A percentile compares a stretch with the other conserved stretches of the same genome.
Conservation (phyloP, 2,888 invertebrate genomes). For the Ochlodes sylvanus region DNA sequence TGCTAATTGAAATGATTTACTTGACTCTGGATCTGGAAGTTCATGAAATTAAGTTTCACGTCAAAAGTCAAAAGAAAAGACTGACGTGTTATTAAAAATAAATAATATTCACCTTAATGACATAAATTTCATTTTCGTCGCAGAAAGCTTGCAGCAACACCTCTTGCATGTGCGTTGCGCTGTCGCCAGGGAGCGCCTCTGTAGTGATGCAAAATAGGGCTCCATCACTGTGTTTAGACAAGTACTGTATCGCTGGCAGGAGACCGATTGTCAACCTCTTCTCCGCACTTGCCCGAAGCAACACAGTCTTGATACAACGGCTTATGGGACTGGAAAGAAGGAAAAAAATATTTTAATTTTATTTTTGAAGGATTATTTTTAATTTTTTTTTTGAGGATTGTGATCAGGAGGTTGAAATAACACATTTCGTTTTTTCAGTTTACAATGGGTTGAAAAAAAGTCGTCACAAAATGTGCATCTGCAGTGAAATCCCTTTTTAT, state of each 20-base stretch:
- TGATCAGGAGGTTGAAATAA: too few relatives aligned
- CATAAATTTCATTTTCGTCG: constrained; percentile 91
- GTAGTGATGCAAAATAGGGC: constrained; percentile 89
- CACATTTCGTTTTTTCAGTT: too few relatives aligned
- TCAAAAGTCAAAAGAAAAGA: too few relatives aligned
- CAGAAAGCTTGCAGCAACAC: constrained; percentile 92
- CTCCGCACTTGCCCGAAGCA: constrained; percentile 82
- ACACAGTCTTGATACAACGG: constrained; percentile 81
- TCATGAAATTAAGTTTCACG: too few relatives aligned
- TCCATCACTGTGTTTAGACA: constrained; percentile 85
- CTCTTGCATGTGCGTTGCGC: constrained; percentile 91
- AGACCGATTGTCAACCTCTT: constrained; percentile 87
- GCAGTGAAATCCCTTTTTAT: too few relatives aligned
- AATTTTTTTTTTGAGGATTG: too few relatives aligned
- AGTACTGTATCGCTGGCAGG: constrained; percentile 85
- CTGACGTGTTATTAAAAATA: too few relatives aligned
- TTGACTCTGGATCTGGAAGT: too few relatives aligned
- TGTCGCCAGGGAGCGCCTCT: constrained; percentile 88
- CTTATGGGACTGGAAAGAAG: constrained; percentile 76
- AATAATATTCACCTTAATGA: constrained; percentile 86
- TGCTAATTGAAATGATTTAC: too few relatives aligned
- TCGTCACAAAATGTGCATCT: too few relatives aligned
- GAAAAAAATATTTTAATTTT: constrained; percentile 27
- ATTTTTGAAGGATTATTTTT: background rate
- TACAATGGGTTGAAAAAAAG: too few relatives aligned